Percentiles rank a stretch among this genome's conserved stretches.
phyloP scores from a whole-genome alignment of 1,140 invertebrate species.

The Drosophila lowei region DNA sequence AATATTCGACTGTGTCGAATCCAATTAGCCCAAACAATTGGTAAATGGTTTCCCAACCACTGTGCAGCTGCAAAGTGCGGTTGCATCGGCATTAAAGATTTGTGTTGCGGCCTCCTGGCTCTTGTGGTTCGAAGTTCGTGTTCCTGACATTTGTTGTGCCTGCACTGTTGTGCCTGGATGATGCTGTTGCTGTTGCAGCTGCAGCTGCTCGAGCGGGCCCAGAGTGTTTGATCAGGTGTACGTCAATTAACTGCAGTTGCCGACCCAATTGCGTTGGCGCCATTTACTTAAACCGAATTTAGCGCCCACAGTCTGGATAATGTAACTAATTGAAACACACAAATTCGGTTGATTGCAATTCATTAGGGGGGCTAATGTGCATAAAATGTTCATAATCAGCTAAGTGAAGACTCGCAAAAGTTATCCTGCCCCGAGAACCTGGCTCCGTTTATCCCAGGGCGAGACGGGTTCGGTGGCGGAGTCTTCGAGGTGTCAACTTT shows the following conservation, averaged over 20 bases:
- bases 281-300: slow-evolving; percentile 72
- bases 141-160: slow-evolving; percentile 37
- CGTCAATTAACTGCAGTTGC: slow-evolving; percentile 69
- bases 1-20: neutral
- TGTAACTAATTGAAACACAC: slow-evolving; percentile 62
- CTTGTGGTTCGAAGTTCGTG: slow-evolving; percentile 49
- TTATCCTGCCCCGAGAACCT: neutral
- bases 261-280: slow-evolving; percentile 75
- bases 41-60: slow-evolving; percentile 12
- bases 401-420: neutral
- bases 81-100: slow-evolving; percentile 75
- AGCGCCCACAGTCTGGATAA: slow-evolving; percentile 47
- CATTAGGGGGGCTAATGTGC: slow-evolving; percentile 55
- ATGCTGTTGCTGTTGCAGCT: slow-evolving; percentile 1
- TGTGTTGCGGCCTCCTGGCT: slow-evolving; percentile 65
- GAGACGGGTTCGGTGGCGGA: neutral
- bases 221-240: slow-evolving; percentile 59
- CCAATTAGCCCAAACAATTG: neutral
- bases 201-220: slow-evolving; percentile 23
- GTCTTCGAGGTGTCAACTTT: slow-evolving; percentile 46
- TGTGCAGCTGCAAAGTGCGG: slow-evolving; percentile 55
- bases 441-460: no score
- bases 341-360: slow-evolving; percentile 59
- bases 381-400: slow-evolving; percentile 52
- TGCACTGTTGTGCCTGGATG: slow-evolving; percentile 6